Evolutionary conservation across 2,113 vertebrate genomes (phyloP).

Genomic region (Peromyscus leucopus): DNA sequence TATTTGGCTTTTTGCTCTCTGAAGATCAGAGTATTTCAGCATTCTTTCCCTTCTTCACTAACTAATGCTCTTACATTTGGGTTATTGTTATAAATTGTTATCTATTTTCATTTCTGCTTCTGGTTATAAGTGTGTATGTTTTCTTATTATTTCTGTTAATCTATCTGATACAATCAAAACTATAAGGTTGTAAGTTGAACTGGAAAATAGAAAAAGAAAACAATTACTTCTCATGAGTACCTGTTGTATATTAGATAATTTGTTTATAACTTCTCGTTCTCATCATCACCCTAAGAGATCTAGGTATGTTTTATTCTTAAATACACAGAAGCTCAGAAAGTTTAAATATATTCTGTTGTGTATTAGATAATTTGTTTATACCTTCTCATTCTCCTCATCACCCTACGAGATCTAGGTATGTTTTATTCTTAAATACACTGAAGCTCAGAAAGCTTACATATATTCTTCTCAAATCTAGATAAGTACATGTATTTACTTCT

Average conservation of each 20-base stretch:
- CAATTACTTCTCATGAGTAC: neutral
- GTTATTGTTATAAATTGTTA: constrained; percentile 28
- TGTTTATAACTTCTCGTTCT: neutral
- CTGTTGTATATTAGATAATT: neutral
- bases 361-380: neutral
- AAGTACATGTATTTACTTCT: constrained; percentile 10
- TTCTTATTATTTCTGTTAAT: constrained; percentile 29
- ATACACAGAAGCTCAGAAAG: neutral
- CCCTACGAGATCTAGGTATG: neutral
- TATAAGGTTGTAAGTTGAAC: neutral
- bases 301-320: constrained; percentile 63
- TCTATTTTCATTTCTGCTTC: constrained; percentile 43
- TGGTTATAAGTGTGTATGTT: constrained; percentile 29
- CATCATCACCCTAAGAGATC: neutral
- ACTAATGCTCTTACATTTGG: neutral
- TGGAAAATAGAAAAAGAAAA: constrained; percentile 38
- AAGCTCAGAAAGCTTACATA: constrained; percentile 39
- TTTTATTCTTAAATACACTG: constrained; percentile 56
- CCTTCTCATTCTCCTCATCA: neutral
- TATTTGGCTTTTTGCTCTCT: neutral
- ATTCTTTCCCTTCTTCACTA: neutral
- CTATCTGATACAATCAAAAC: constrained; percentile 39
- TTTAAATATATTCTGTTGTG: constrained; percentile 58
- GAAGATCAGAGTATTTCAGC: neutral
- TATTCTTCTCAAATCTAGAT: constrained; percentile 43